Conservation (phyloP, 1,140 invertebrate genomes). For the Anadara kagoshimensis region DNA sequence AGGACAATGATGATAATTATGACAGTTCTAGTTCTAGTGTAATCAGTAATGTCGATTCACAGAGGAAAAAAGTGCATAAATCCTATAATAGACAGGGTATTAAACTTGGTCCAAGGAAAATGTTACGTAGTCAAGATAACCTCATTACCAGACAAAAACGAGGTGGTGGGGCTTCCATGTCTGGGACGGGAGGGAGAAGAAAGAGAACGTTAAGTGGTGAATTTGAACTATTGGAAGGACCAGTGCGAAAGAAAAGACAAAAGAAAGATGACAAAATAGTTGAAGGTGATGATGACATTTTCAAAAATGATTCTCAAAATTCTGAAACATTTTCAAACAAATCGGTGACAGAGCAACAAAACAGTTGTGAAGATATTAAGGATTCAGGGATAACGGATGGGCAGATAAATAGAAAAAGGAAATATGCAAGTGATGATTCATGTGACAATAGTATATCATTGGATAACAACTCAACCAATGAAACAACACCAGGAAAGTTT, state of each 20-base stretch:
- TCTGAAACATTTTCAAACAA: no score
- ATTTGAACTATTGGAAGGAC: constrained; percentile 53
- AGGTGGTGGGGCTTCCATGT: not conserved
- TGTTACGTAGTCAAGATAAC: constrained; percentile 40
- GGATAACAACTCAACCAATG: no score
- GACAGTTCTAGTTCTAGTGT: not conserved
- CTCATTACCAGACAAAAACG: constrained; percentile 30
- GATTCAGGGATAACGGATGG: no score
- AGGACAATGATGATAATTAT: not conserved
- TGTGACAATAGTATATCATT: no score
- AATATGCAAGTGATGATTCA: no score
- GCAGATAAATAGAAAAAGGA: no score
- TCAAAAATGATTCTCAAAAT: no score
- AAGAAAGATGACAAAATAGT: constrained; percentile 14
- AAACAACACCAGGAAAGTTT: no score
- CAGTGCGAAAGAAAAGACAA: constrained; percentile 42
- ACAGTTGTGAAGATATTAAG: no score
- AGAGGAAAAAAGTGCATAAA: constrained; percentile 9
- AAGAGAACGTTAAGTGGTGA: constrained; percentile 55
- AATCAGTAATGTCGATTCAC: not conserved
- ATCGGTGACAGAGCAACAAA: no score
- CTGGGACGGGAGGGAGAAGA: constrained; percentile 20
- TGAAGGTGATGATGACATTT: no score
- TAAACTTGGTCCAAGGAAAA: constrained; percentile 32
- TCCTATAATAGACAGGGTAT: constrained; percentile 23